Conservation (phyloP, 1,140 invertebrate species). For the Probaryconus sp. region DNA sequence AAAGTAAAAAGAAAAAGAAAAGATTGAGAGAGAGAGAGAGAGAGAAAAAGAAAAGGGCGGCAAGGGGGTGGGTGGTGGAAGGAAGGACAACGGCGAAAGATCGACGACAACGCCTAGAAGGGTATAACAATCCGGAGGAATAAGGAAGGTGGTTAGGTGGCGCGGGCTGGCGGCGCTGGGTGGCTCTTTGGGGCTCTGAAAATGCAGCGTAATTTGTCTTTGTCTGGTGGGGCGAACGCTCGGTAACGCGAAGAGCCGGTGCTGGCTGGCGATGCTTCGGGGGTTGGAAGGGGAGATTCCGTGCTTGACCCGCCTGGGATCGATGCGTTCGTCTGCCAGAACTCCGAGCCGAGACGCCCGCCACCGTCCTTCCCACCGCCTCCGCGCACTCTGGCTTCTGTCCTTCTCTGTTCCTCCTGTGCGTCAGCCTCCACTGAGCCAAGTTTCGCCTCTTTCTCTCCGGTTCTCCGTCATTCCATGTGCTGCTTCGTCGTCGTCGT, state of each 20-base stretch:
- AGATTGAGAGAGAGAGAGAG: not conserved
- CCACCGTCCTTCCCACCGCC: constrained; percentile 72
- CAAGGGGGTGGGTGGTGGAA: constrained; percentile 28
- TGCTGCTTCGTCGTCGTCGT: constrained; percentile 42
- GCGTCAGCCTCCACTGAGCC: constrained; percentile 18
- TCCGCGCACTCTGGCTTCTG: constrained; percentile 20
- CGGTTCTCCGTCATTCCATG: constrained; percentile 40
- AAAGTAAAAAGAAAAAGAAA: constrained; percentile 17
- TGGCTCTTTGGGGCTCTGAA: constrained; percentile 75
- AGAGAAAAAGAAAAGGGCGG: constrained; percentile 6
- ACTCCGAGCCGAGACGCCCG: constrained; percentile 74
- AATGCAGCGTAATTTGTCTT: constrained; percentile 79
- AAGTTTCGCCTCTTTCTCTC: constrained; percentile 37
- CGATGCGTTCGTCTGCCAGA: constrained; percentile 79
- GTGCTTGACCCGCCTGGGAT: constrained; percentile 78
- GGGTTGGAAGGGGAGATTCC: constrained; percentile 67
- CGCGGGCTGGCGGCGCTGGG: constrained; percentile 27
- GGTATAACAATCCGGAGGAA: constrained; percentile 46
- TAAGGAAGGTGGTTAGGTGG: constrained; percentile 48
- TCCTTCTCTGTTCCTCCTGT: constrained; percentile 21
- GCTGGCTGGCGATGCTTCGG: constrained; percentile 54
- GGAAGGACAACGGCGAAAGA: constrained; percentile 49
- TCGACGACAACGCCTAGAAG: constrained; percentile 56
- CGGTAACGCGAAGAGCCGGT: constrained; percentile 67
- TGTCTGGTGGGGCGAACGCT: constrained; percentile 74